Conservation (phyloP, 92 coral and sea anemone genomes). For the Phymanthus crucifer region DNA sequence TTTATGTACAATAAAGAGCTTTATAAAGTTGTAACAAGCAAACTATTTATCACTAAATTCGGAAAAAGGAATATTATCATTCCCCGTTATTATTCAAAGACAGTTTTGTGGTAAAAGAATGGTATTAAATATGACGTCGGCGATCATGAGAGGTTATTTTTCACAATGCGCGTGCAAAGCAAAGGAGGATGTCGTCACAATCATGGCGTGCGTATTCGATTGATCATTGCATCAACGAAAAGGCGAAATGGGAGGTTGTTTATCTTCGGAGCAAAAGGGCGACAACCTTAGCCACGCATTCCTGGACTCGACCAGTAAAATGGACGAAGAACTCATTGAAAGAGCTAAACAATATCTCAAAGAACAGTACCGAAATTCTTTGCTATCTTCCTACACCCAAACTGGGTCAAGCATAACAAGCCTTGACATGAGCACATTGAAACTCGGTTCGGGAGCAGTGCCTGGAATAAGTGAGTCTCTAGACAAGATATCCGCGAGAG, state of each 20-base stretch:
- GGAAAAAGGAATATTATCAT: no score
- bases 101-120: no score
- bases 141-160: no score
- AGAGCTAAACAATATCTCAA: background rate
- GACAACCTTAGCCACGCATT: background rate
- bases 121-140: no score
- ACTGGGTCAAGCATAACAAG: background rate
- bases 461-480: background rate
- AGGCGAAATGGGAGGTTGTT: background rate
- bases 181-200: no score
- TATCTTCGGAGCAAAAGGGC: background rate
- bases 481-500: background rate
- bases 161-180: no score
- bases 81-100: no score
- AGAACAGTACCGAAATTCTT: background rate
- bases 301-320: background rate
- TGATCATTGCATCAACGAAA: no score
- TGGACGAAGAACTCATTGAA: background rate
- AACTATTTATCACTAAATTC: no score
- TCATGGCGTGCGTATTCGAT: no score
- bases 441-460: background rate
- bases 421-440: background rate
- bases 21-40: no score
- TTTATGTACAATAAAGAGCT: no score
- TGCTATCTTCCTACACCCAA: conserved; percentile 1